Conservation (phyloP, 2,113 vertebrate genomes). For the Zosterops japonicus region DNA sequence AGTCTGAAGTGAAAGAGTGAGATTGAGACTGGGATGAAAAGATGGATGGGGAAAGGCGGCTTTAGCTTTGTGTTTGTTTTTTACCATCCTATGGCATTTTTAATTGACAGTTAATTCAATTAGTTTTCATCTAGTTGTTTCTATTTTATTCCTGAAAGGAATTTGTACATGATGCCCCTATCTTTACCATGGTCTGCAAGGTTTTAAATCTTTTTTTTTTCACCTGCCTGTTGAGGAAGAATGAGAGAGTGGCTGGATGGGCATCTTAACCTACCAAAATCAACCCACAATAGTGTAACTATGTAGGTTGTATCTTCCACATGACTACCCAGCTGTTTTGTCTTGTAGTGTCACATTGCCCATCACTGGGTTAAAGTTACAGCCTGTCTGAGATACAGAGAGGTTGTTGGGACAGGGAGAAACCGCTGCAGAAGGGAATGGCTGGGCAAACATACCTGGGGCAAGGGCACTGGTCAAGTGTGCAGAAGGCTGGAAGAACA, state of each 20-base stretch:
- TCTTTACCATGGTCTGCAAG: neutral
- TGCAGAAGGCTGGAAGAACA: neutral
- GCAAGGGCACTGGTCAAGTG: neutral
- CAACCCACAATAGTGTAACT: neutral
- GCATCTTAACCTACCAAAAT: neutral
- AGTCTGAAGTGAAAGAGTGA: neutral
- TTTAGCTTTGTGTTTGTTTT: neutral
- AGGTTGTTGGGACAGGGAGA: neutral
- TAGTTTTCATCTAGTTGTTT: neutral
- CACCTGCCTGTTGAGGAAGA: neutral
- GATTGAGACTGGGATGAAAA: neutral
- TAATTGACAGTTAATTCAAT: neutral
- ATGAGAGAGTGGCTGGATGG: neutral
- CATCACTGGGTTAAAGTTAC: neutral
- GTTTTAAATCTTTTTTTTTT: neutral
- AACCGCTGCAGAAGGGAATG: neutral
- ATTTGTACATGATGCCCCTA: neutral
- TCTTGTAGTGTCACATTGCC: neutral
- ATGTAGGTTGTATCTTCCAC: neutral
- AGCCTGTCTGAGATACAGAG: neutral
- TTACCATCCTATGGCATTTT: neutral
- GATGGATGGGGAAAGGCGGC: fast-evolving
- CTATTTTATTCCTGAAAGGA: neutral
- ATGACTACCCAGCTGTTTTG: neutral
- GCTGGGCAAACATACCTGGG: neutral